Evolutionary conservation across 2,888 invertebrate species (phyloP).

Genomic region (Rhagonycha lutea): DNA sequence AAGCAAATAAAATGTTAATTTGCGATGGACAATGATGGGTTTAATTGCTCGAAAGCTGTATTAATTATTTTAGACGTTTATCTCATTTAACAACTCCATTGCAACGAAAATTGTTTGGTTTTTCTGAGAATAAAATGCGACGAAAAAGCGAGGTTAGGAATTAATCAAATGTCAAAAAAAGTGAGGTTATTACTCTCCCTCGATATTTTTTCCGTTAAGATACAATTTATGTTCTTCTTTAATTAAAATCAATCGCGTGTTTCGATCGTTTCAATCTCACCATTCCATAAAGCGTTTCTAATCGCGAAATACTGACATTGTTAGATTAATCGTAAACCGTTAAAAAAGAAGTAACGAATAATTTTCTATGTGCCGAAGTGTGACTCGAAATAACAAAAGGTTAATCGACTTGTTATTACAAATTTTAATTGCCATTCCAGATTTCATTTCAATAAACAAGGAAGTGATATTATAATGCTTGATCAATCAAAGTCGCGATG

Average conservation of each 20-base stretch:
- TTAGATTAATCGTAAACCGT: background rate
- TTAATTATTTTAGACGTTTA: slow-evolving; percentile 2
- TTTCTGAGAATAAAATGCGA: background rate
- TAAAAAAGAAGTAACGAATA: background rate
- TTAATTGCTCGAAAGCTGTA: slow-evolving; percentile 6
- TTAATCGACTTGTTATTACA: background rate
- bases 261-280: background rate
- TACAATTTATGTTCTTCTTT: background rate
- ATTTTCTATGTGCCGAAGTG: background rate
- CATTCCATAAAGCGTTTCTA: background rate
- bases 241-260: background rate
- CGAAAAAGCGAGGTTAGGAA: no score
- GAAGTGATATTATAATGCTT: background rate
- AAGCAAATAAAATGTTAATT: slow-evolving; percentile 6
- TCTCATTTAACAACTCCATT: background rate
- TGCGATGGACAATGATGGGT: slow-evolving; percentile 1
- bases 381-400: background rate
- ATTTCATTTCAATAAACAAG: background rate
- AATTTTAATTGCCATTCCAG: background rate
- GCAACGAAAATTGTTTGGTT: background rate
- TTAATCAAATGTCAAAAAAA: background rate
- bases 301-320: background rate
- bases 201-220: background rate
- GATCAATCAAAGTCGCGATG: slow-evolving; percentile 7
- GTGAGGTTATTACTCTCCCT: background rate